Evolutionary conservation across 2,113 vertebrate genomes (phyloP), one percentile per base, ranked within the genome.

Genomic region (Garra rufa): DNA sequence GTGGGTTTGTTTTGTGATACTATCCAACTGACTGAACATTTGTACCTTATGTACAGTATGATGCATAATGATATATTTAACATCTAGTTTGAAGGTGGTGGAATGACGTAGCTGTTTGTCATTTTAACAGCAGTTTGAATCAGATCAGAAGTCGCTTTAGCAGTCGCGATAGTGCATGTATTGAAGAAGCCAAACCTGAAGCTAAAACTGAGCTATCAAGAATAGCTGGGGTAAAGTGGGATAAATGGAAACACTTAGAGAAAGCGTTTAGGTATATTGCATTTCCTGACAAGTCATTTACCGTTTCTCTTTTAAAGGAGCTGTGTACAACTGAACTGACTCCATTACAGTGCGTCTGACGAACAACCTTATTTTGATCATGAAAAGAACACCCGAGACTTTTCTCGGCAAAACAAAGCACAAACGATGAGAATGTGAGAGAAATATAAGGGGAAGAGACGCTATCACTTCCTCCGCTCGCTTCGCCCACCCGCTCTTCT

Each of bases 401-500:
- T 24, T 50, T 24, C 77, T 81, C 17, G 17, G 14, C 26, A 69
- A 69, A 81, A 69, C 79, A 81, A 50, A 81, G 78, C 9, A 0
- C 61, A 19, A 44, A 30, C 28, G 11, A 69, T 67, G 43, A 69
- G 38, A 46, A 65, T 30, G 57, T 46, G 44, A 50, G 61, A 48
- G 61, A 52, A 69, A 52, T 81, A 38, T 77, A 52, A 81, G 28
- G 19, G 28, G 48, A 26, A 55, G 28, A 67, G 26, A 67, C 46
- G 9, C 52, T 79, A 78, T 78, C 75, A 55, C 46, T 44, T 43
- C 50, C 17, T 74, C 24, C 57, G 44, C 83, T 43, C 19, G 61
- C 41, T 19, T 48, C 69, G 63, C 67, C 65, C 41, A 46, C 81
- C 30, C 30, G 46, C 73, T 74, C 59, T 43, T 78, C 50, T 81